Percentiles rank a stretch among this genome's conserved stretches.
Evolutionary conservation across 2,888 invertebrate genomes (phyloP).

Genomic region (Eristalinus aeneus): DNA sequence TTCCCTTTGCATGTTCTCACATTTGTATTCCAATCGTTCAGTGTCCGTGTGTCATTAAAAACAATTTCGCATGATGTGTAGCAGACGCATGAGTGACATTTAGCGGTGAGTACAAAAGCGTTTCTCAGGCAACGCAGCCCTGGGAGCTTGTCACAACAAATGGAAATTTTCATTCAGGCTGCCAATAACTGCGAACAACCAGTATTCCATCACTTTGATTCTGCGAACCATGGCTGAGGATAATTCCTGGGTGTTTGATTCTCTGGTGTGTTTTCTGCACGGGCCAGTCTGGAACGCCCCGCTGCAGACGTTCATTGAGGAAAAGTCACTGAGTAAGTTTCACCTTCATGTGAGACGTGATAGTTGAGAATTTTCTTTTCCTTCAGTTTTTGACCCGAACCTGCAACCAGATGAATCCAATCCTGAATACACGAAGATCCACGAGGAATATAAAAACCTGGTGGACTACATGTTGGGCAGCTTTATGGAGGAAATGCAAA

Average conservation of each 20-base stretch:
- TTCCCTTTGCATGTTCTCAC: not conserved
- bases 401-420: slow-evolving; percentile 84
- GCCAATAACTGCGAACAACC: not conserved
- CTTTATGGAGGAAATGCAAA: slow-evolving; percentile 95
- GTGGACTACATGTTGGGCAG: slow-evolving; percentile 95
- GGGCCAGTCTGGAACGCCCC: slow-evolving; percentile 97
- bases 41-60: not conserved
- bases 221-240: slow-evolving; percentile 82
- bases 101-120: not conserved
- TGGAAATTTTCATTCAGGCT: slow-evolving; percentile 22
- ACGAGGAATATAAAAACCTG: slow-evolving; percentile 93
- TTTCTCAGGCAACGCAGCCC: slow-evolving; percentile 13
- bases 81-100: not conserved
- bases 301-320: slow-evolving; percentile 94
- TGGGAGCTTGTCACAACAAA: slow-evolving; percentile 24
- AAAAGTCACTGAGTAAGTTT: slow-evolving; percentile 92
- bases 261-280: slow-evolving; percentile 93
- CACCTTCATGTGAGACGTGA: not conserved
- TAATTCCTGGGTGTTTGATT: slow-evolving; percentile 95
- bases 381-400: slow-evolving; percentile 91
- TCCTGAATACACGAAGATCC: slow-evolving; percentile 88
- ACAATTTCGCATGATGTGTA: not conserved
- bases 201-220: not conserved
- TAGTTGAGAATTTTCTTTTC: not conserved
- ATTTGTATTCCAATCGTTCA: not conserved